phyloP scores from a whole-genome alignment of 2,888 invertebrate species.

The Eupithecia exiguata region DNA sequence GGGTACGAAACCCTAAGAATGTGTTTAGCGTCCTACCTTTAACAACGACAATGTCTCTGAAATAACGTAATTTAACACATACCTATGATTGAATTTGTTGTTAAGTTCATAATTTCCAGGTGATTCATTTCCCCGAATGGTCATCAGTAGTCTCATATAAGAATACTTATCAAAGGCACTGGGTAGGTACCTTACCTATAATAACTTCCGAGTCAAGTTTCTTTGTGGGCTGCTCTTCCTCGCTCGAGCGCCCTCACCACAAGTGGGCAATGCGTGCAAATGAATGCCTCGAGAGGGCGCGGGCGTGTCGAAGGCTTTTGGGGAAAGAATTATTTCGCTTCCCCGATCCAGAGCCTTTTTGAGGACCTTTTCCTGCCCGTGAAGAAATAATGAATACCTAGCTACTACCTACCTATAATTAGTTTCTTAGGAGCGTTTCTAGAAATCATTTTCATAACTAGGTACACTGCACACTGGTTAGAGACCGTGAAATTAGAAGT shows the following conservation, averaged over 20 bases:
- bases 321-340: conserved; percentile 6
- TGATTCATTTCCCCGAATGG: not conserved
- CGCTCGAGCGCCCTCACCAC: not conserved
- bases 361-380: conserved; percentile 1
- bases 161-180: not conserved
- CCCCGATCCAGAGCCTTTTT: not conserved
- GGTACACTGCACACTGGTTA: not conserved
- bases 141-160: too few species aligned
- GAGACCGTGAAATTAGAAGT: not conserved
- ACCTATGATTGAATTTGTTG: not conserved
- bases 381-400: not conserved
- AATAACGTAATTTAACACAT: too few species aligned
- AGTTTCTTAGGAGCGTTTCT: not conserved
- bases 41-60: too few species aligned
- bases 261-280: conserved; percentile 1
- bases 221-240: not conserved
- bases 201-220: not conserved
- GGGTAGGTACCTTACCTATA: not conserved
- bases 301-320: conserved; percentile 8
- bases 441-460: not conserved
- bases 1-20: too few species aligned
- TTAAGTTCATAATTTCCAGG: not conserved
- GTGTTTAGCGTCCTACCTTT: too few species aligned
- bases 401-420: too few species aligned
- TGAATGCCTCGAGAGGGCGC: not conserved